Evolutionary conservation across 2,797 vertebrate species (phyloP), one percentile per base, ranked within the genome.

Genomic region (Enteromius afrohamiltoni): DNA sequence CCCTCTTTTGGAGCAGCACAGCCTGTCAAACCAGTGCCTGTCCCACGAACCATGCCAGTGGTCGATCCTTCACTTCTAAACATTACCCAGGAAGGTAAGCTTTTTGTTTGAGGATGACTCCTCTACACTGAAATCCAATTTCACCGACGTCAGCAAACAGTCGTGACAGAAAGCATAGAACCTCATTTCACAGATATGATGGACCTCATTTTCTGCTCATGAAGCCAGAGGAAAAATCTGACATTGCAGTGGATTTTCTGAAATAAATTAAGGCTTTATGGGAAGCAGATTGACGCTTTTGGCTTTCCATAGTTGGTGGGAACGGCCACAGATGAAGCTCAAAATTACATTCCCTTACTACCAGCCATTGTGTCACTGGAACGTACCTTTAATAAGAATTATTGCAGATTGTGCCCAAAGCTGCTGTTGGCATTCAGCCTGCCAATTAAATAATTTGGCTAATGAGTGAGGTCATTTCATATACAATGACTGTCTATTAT

Each of bases 41-140:
- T 95, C 86, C 93, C 97, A 77, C 94, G 96, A 83, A 91, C 91
- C 81, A 75, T 95, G 85, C 95, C 95, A 5, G 68, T 89, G 14
- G 93, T 96, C 0, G 96, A 98, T 90, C 95, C 96, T n/a, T 89
- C 95, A 7, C 93, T 97, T 84, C 94, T 95, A 91, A 95, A 60
- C 88, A 90, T 92, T 86, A 92, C 93, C 86, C 93, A 94, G 90
- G 91, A 95, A 93, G 96, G 97, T 98, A 83, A 83, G 64, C 6
- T 31, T 51, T 40, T 67, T 40, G 31, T 53, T 34, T 58, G 31
- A 55, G 55, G 62, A 80, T 7, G 23, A 45, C 21, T 23, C 9
- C 65, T 55, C 23, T 67, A 13, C 11, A 68, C 45, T 29, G 62
- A 77, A 77, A 77, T 77, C 2, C 71, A 89, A 65, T 68, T 47